Base-by-base conservation (phyloP, 2,797 vertebrate genomes). In the Lophius americanus region DNA sequence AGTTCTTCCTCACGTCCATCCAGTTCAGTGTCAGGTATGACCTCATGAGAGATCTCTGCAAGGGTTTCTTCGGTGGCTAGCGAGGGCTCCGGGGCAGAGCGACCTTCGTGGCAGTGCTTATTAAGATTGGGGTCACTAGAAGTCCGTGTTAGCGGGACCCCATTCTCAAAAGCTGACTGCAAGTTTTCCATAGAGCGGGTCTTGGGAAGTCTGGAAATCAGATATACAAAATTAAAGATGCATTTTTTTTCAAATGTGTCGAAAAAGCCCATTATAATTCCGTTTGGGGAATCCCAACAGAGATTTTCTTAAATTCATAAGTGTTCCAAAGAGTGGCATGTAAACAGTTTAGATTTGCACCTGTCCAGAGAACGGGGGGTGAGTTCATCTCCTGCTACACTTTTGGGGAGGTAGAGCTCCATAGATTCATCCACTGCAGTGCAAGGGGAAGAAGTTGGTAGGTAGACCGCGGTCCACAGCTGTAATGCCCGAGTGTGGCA, bases 41-140 rank as follows among this genome's bases (percentile, higher is more conserved):
- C 55, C 39, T 78, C 78, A 3, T 83, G 82, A 1, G 78, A 73
- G 71, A 37, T 7, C n/a, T 83, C 83, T 4, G 69, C 52, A 2
- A 75, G 46, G 4, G 78, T 77, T 51, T 93, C 93, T 0, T 89
- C 60, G 1, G 56, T 32, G 36, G 74, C 64, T 0, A 92, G 84
- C 11, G 93, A 72, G 4, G 94, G 85, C 60, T 98, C 97, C 51
- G 94, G 83, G 48, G 91, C 78, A 4, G 87, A 81, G 53, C 95
- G 94, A 59, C 88, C 94, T 50, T 98, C 97, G 86, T 94, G 96
- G 90, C 96, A 97, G 90, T 98, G 98, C 90, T 99, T 97, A 76
- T 99, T 99, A 76, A 99, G 93, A 88, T 99, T 99, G 9, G 98
- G 98, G 80, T 99, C 98, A n/a, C 98, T 99, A 46, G 98, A 99